Evolutionary conservation across 2,888 invertebrate genomes (phyloP).

Genomic region (Matsumyia berberina): DNA sequence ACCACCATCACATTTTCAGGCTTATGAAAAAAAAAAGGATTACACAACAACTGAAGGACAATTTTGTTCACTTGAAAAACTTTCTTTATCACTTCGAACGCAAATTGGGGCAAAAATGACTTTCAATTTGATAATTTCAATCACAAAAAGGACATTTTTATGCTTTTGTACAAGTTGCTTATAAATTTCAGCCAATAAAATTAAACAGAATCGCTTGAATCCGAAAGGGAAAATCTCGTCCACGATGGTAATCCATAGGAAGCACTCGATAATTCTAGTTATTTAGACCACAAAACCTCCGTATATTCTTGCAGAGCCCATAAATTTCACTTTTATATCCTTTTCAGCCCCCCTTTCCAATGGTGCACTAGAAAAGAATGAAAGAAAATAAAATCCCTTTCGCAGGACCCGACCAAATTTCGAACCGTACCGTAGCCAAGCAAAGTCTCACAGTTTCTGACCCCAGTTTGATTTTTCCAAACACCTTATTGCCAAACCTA

Average conservation of each 20-base stretch:
- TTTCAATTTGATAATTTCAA: conserved; percentile 25
- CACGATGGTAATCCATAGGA: conserved; percentile 43
- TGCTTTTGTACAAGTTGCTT: conserved; percentile 14
- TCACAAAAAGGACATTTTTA: neutral
- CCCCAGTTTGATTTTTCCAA: conserved; percentile 55
- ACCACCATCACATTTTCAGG: conserved; percentile 56
- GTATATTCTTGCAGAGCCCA: conserved; percentile 35
- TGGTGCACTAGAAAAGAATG: neutral
- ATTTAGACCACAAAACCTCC: conserved; percentile 43
- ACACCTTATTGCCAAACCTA: conserved; percentile 56
- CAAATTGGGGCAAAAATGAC: conserved; percentile 34
- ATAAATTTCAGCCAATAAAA: neutral
- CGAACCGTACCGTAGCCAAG: conserved; percentile 82
- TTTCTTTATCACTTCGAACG: conserved; percentile 36
- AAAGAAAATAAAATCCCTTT: conserved; percentile 14
- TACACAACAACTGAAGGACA: conserved; percentile 74
- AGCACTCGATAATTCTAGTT: conserved; percentile 39
- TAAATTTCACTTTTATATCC: conserved; percentile 67
- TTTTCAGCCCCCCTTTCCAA: conserved; percentile 19
- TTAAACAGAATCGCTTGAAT: conserved; percentile 15
- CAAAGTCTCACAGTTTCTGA: conserved; percentile 83
- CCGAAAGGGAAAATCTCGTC: conserved; percentile 22
- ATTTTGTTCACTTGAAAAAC: conserved; percentile 31
- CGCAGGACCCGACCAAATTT: conserved; percentile 50
- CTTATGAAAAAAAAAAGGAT: conserved; percentile 64